phyloP scores from a whole-genome alignment of 2,797 vertebrate genomes.

The Acrossocheilus fasciatus region DNA sequence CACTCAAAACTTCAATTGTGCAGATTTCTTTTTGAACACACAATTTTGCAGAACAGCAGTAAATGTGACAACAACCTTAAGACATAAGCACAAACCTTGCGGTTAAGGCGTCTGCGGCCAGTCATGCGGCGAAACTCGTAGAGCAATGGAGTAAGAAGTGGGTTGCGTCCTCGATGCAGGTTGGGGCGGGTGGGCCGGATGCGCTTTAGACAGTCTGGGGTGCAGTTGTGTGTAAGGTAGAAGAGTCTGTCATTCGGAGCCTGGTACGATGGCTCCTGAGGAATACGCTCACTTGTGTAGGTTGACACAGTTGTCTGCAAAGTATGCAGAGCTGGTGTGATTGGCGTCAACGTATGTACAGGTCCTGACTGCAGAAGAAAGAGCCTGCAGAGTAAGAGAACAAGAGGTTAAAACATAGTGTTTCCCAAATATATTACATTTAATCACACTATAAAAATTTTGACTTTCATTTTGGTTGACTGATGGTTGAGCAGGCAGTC shows the following conservation, averaged over 20 bases:
- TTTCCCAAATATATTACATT: not conserved
- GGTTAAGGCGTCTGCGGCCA: slow-evolving; percentile 90
- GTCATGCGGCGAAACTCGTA: slow-evolving; percentile 98
- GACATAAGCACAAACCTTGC: slow-evolving; percentile 79
- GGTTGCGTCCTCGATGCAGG: slow-evolving; percentile 89
- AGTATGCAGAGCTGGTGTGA: slow-evolving; percentile 49
- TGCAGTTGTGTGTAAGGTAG: slow-evolving; percentile 90
- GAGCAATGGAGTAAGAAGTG: slow-evolving; percentile 90
- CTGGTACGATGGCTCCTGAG: slow-evolving; percentile 87
- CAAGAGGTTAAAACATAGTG: not conserved
- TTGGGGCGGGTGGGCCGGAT: slow-evolving; percentile 79
- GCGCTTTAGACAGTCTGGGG: slow-evolving; percentile 85
- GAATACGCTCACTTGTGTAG: slow-evolving; percentile 74
- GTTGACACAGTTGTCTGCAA: slow-evolving; percentile 40
- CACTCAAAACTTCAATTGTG: not conserved
- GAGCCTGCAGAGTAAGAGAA: slow-evolving; percentile 45
- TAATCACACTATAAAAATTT: not conserved
- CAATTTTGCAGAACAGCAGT: not conserved
- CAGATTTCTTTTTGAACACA: not conserved
- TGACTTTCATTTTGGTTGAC: not conserved
- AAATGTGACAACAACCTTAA: not conserved
- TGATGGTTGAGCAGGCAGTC: not conserved
- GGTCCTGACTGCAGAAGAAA: slow-evolving; percentile 61
- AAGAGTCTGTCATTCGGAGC: slow-evolving; percentile 94
- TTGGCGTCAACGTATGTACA: slow-evolving; percentile 53